Evolutionary conservation across 2,888 invertebrate species (phyloP), one percentile per base, ranked within the genome.

Genomic region (Agrilus cyanescens): DNA sequence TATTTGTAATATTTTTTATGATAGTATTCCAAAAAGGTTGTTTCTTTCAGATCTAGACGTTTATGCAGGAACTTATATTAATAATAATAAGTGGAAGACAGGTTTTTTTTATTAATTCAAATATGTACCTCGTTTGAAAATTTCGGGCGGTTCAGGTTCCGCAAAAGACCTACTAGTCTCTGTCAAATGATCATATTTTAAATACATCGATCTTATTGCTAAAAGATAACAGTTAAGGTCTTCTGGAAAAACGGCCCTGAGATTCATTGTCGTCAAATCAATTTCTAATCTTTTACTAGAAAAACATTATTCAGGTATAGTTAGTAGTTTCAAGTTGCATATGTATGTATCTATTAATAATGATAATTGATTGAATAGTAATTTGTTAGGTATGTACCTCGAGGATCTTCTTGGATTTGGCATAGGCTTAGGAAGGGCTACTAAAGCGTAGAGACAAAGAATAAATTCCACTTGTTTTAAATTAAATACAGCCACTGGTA

Each of bases 161-260:
- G 44, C 12, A 41, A 47, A 61, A 10, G 47, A 66, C 12, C 52
- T 53, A 48, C 70, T 67, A 25, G 66, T 63, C 51, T 74, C 73
- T 49, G 72, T 74, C 33, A 72, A 63, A 52, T 75, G 74, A 52
- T 75, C 73, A 51, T 72, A 75, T 46, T 63, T 69, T 4, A 72
- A 50, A 63, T 73, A 73, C 47, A 74, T 60, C 1, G 65, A 69
- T 15, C 74, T 60, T 16, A 74, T 53, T 0, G 71, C 71, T 16
- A 67, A 62, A 33, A 61, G 65, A 37, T 65, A 63, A 6, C 69
- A 57, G 31, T 65, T 61, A 1, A 74, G 60, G 0, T 57, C 57
- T 4, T 59, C 54, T 1, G 75, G 75, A 40, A 73, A 57, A 0
- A 66, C 56, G 1, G 73, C 60, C 40, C 62, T 59, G 53, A 72